phyloP scores from a whole-genome alignment of 2,888 invertebrate species.

The Pseudolycoriella hygida region DNA sequence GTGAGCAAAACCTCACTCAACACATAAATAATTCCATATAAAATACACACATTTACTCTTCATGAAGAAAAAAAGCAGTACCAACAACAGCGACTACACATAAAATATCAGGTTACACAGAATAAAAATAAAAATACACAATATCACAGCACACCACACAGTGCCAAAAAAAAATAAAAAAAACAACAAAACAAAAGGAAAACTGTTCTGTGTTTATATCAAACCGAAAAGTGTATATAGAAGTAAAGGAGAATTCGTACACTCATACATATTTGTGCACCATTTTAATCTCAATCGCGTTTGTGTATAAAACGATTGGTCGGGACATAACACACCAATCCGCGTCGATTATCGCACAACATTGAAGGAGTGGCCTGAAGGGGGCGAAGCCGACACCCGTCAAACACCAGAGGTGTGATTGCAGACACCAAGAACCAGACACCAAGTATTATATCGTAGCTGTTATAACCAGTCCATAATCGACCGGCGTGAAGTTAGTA shows the following conservation, averaged over 20 bases:
- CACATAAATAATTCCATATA: not conserved
- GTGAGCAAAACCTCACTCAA: not conserved
- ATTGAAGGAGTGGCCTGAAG: conserved; percentile 6
- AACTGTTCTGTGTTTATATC: no score
- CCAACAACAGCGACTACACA: not conserved
- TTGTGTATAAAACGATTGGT: conserved; percentile 19
- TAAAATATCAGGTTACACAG: not conserved
- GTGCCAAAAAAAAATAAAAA: not conserved
- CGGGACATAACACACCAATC: conserved; percentile 25
- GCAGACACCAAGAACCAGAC: conserved; percentile 16
- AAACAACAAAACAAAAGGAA: not conserved
- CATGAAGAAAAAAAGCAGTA: not conserved
- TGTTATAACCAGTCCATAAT: conserved; percentile 27
- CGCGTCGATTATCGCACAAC: conserved; percentile 13
- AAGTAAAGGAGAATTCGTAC: not conserved
- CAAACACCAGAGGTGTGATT: conserved; percentile 27
- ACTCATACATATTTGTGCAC: not conserved
- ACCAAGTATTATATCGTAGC: conserved; percentile 15
- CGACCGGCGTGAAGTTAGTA: conserved; percentile 31
- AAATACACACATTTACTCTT: not conserved
- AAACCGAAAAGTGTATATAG: not conserved
- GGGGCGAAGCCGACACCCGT: conserved; percentile 17
- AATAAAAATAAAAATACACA: not conserved
- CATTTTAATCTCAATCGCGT: not conserved
- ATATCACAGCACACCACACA: not conserved